phyloP scores from a whole-genome alignment of 2,888 invertebrate genomes.

The Hylaea fasciaria region DNA sequence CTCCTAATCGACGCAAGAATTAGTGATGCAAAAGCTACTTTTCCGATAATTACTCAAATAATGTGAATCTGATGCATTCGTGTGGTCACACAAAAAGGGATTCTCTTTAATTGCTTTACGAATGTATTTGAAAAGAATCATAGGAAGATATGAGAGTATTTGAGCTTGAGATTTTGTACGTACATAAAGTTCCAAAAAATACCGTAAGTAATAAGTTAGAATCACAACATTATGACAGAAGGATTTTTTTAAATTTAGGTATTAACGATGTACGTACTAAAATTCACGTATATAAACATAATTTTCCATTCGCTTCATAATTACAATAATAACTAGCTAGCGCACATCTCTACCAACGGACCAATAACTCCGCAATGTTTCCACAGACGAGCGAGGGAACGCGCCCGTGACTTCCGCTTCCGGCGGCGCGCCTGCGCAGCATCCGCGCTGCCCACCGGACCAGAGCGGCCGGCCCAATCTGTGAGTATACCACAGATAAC shows the following conservation, averaged over 20 bases:
- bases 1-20: slow-evolving; percentile 79
- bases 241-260: too few species aligned
- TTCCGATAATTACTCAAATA: slow-evolving; percentile 71
- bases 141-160: not conserved
- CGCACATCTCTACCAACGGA: slow-evolving; percentile 12
- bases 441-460: slow-evolving; percentile 74
- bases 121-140: not conserved
- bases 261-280: too few species aligned
- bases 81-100: slow-evolving; percentile 36
- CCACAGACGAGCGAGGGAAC: slow-evolving; percentile 80
- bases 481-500: slow-evolving; percentile 45
- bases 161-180: not conserved
- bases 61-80: slow-evolving; percentile 54
- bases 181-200: slow-evolving; percentile 1
- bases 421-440: slow-evolving; percentile 82
- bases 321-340: too few species aligned
- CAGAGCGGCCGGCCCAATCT: slow-evolving; percentile 59
- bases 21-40: slow-evolving; percentile 67
- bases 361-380: slow-evolving; percentile 73
- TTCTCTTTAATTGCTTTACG: slow-evolving; percentile 8
- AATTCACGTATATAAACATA: too few species aligned
- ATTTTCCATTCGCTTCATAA: too few species aligned
- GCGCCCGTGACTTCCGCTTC: slow-evolving; percentile 83
- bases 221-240: too few species aligned
- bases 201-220: not conserved